phyloP scores from a whole-genome alignment of 2,797 vertebrate genomes.

The Podargus strigoides region DNA sequence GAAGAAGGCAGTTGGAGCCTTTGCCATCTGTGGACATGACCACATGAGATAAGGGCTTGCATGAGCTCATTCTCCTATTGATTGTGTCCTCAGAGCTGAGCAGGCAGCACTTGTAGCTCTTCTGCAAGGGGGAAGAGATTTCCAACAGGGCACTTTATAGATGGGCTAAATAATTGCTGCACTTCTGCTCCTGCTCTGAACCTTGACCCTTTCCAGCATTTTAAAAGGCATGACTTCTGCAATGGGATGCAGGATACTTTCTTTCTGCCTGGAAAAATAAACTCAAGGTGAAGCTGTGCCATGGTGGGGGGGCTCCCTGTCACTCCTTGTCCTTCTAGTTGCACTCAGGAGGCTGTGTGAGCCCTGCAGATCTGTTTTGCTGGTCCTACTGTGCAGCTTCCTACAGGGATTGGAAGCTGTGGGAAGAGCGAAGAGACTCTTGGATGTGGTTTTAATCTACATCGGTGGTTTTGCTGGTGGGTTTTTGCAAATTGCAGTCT shows the following conservation, averaged over 20 bases:
- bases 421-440: background rate
- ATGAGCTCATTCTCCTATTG: background rate
- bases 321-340: background rate
- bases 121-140: background rate
- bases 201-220: background rate
- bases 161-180: background rate
- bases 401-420: background rate
- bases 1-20: background rate
- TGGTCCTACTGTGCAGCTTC: background rate
- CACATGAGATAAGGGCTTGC: background rate
- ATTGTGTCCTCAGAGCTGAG: background rate
- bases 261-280: background rate
- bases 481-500: background rate
- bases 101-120: too few relatives aligned
- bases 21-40: background rate
- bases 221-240: background rate
- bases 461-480: background rate
- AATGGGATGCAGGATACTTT: background rate
- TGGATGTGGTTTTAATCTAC: background rate
- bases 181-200: background rate
- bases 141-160: background rate
- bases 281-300: background rate
- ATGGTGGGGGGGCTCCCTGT: background rate
- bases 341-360: background rate
- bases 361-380: accelerated